Base-by-base conservation (phyloP, 2,797 vertebrate species). In the Phoeniculus purpureus region DNA sequence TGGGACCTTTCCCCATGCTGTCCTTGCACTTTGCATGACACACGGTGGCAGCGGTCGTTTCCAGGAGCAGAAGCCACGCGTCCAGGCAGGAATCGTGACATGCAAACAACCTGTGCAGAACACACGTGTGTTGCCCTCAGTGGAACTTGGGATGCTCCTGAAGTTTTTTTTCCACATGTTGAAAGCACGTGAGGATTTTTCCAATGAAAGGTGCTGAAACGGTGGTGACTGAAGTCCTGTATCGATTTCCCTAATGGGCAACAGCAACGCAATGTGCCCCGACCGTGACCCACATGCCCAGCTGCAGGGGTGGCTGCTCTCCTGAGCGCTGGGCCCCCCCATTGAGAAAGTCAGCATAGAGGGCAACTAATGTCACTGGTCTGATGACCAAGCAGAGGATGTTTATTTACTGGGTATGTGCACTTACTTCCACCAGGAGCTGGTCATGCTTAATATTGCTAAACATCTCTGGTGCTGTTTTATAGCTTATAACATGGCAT, bases 241-340 rank as follows among this genome's bases (percentile, higher is more conserved):
- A 94, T 93, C 20, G 95, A 95, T 93, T 81, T 87, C 40, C 72
- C 55, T 6, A 27, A 37, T 12, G 70, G 61, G 70, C 85, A 92
- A n/a, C 31, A 25, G 88, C 94, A 77, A 31, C 0, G 31, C 85
- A 87, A 43, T 0, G 3, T 75, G 91, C 72, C 73, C 93, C 52
- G 62, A 65, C 94, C 94, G 73, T 96, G 94, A 95, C 92, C 88
- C 1, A 2, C 16, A 3, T 0, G 5, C 18, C 40, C 5, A 1
- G 25, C 37, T 43, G 66, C 52, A 61, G 72, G 23, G n/a, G 22
- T 29, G 16, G 9, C 75, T 54, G 7, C 52, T 54, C 43, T 70
- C 31, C 5, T 10, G 22, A 81, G 64, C 66, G 3, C 62, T 54
- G 48, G 62, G 40, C 58, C 65, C 31, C 72, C 47, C 26, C 90